phyloP scores from a whole-genome alignment of 1,140 invertebrate species.

The Drosophila tropicalis region DNA sequence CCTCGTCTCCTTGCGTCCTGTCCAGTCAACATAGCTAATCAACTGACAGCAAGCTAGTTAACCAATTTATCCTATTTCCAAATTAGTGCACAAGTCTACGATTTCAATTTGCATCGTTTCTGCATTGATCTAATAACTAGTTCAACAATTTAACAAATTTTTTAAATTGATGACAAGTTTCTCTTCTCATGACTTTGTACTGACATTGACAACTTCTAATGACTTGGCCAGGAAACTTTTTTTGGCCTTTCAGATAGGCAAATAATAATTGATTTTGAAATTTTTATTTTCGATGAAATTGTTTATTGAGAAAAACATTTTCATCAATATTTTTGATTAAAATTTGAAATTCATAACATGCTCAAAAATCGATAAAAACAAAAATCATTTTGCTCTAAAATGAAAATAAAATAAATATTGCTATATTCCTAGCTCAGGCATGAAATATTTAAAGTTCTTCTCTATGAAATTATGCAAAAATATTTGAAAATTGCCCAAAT shows the following conservation, averaged over 20 bases:
- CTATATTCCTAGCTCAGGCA: not conserved
- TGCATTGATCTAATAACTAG: not conserved
- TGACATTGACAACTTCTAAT: too few relatives aligned
- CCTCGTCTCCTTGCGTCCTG: not conserved
- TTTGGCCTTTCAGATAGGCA: conserved; percentile 4
- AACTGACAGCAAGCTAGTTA: conserved; percentile 11
- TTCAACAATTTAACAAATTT: not conserved
- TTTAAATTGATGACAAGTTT: not conserved
- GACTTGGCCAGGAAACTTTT: not conserved
- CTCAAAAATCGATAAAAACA: not conserved
- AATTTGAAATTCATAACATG: not conserved
- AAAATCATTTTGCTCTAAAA: not conserved
- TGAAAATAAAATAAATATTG: not conserved
- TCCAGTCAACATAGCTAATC: not conserved
- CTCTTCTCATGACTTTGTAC: too few relatives aligned
- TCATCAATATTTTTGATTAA: not conserved
- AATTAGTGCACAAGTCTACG: not conserved
- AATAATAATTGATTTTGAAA: conserved; percentile 32
- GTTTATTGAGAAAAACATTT: not conserved
- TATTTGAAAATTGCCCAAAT: not conserved
- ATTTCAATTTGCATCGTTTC: conserved; percentile 3
- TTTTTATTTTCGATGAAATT: conserved; percentile 68
- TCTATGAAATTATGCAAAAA: not conserved
- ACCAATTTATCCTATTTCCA: not conserved
- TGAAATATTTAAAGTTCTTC: not conserved